A percentile compares a stretch with the other conserved stretches of the same genome.
phyloP scores from a whole-genome alignment of 2,888 invertebrate genomes.

The Tipula lateralis region DNA sequence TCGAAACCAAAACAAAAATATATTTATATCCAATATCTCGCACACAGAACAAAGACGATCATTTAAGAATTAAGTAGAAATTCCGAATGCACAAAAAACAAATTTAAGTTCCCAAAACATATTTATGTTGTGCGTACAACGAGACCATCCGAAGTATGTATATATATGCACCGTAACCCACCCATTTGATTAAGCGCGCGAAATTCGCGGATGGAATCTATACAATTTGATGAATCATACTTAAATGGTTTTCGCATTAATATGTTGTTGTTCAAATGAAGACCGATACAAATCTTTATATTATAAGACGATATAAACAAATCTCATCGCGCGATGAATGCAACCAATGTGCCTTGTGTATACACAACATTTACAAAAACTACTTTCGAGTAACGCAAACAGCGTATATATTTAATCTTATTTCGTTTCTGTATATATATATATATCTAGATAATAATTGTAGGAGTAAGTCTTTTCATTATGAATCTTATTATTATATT shows the following conservation, averaged over 20 bases:
- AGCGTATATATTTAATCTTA: neutral
- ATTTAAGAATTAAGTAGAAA: neutral
- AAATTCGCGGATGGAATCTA: neutral
- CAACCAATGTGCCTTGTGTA: neutral
- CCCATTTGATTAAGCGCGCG: neutral
- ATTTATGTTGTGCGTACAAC: neutral
- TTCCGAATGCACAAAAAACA: neutral
- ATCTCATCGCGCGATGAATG: slow-evolving; percentile 13
- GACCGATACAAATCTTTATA: neutral
- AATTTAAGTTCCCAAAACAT: neutral
- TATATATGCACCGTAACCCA: neutral
- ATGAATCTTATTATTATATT: neutral
- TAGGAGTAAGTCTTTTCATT: slow-evolving; percentile 1
- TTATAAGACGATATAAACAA: neutral
- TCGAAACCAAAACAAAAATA: neutral
- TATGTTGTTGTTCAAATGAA: neutral
- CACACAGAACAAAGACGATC: neutral
- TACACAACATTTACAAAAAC: neutral
- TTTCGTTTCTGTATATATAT: neutral
- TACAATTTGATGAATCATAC: slow-evolving; percentile 19
- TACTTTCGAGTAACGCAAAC: neutral
- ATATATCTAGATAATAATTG: neutral
- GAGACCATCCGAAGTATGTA: neutral
- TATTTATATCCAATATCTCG: neutral
- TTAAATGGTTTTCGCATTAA: neutral